Evolutionary conservation across 2,113 vertebrate species (phyloP).

Genomic region (Grammomys dolichurus): DNA sequence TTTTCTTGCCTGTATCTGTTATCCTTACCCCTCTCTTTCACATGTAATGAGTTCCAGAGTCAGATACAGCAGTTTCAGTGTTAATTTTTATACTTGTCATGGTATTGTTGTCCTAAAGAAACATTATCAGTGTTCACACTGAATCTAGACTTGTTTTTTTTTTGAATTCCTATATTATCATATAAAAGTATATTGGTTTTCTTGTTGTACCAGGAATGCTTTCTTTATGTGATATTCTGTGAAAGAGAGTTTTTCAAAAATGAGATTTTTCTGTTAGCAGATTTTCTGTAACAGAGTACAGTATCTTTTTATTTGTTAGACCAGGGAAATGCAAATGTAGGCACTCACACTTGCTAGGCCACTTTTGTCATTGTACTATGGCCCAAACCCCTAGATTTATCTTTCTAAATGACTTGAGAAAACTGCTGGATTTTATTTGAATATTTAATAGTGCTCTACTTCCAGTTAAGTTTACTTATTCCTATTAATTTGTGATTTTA

Average conservation of each 20-base stretch:
- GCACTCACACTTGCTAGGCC: neutral
- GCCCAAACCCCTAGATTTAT: neutral
- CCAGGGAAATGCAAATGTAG: neutral
- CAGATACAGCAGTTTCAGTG: neutral
- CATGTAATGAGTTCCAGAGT: neutral
- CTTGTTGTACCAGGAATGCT: neutral
- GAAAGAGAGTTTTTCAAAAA: neutral
- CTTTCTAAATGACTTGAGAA: neutral
- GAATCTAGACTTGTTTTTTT: neutral
- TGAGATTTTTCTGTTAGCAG: neutral
- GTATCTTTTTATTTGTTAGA: neutral
- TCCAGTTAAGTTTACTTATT: neutral
- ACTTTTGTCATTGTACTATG: neutral
- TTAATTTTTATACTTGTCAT: neutral
- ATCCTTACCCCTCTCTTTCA: neutral
- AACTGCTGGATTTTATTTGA: neutral
- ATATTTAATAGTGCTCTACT: neutral
- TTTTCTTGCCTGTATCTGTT: neutral
- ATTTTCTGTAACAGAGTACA: neutral
- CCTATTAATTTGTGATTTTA: neutral
- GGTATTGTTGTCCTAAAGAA: neutral
- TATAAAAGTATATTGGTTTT: neutral
- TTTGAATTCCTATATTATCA: neutral
- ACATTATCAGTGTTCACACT: neutral
- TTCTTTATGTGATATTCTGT: neutral